Conservation (phyloP, 2,888 invertebrate species). For the Drosophila mimetica region DNA sequence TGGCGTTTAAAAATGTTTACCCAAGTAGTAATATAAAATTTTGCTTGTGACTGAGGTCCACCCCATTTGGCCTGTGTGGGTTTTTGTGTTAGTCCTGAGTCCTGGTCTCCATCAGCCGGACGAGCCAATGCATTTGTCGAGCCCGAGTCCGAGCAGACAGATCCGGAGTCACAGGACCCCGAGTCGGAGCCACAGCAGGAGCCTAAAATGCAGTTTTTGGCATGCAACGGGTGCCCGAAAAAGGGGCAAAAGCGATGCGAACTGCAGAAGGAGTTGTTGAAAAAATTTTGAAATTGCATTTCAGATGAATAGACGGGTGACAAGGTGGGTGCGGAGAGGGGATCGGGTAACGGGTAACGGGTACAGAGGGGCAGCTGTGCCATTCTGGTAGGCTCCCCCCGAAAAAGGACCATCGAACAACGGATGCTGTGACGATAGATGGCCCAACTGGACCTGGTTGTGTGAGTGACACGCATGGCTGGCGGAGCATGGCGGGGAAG, state of each 20-base stretch:
- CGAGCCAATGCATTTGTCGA: conserved; percentile 45
- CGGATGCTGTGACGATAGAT: conserved; percentile 74
- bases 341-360: neutral
- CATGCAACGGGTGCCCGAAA: conserved; percentile 31
- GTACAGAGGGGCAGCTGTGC: conserved; percentile 13
- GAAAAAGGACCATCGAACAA: conserved; percentile 68
- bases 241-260: conserved; percentile 9
- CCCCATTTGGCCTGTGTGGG: conserved; percentile 1
- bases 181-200: conserved; percentile 33
- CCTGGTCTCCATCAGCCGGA: conserved; percentile 36
- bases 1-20: too few relatives aligned
- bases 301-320: conserved; percentile 72
- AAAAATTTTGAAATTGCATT: conserved; percentile 80
- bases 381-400: conserved; percentile 46
- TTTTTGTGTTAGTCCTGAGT: conserved; percentile 21
- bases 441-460: conserved; percentile 48
- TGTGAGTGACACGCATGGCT: conserved; percentile 64
- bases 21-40: neutral
- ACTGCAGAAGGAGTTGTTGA: conserved; percentile 65
- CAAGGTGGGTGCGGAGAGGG: conserved; percentile 4
- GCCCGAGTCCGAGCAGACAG: conserved; percentile 42
- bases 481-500: conserved; percentile 52
- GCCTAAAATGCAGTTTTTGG: conserved; percentile 81
- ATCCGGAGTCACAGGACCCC: conserved; percentile 17
- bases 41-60: conserved; percentile 4